Base-by-base conservation (phyloP, 2,797 vertebrate genomes). In the Coendou prehensilis region DNA sequence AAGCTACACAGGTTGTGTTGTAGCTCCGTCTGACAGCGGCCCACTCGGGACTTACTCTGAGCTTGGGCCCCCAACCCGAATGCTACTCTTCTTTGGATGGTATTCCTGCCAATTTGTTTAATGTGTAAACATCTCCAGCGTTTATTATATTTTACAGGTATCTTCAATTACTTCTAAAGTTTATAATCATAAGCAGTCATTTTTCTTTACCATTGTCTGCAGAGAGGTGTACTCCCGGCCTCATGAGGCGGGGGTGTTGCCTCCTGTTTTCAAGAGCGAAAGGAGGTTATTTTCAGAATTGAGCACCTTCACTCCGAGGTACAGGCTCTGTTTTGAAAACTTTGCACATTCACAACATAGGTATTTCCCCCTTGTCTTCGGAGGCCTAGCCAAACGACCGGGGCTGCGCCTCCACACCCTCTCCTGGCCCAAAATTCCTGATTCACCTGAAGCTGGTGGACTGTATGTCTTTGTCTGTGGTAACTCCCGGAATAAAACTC, bases 71-170 rank as follows among this genome's bases (percentile, higher is more conserved):
- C 26, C 23, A 13, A 64, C 86, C 33, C 13, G 56, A 81, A n/a
- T 2, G n/a, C n/a, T 15, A 10, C 56, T 37, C 78, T 79, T 63
- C 54, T 17, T 17, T 80, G 71, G 76, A 87, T 92, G 79, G 63
- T 17, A 45, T 28, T n/a, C 61, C 57, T 71, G 30, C 30, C 0
- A 0, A 76, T 78, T 18, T 63, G n/a, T 63, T 87, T 79, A 71
- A 81, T 56, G 47, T 86, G 64, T 50, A 90, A 96, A 87, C 83
- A 93, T 56, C 23, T 30, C 28, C 88, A 80, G 37, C 47, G 47
- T 57, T 93, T 50, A 23, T 71, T 69, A 33, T 33, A 76, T 41
- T 18, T 71, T 64, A 9, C 30, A 47, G 64, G 8, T 17, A 45
- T 71, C 79, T 89, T 30, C 50, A 86, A 71, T 33, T 85, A 61